Evolutionary conservation across 1,140 invertebrate species (phyloP), one percentile per base, ranked within the genome.

Genomic region (Acromyrmex echinatior): DNA sequence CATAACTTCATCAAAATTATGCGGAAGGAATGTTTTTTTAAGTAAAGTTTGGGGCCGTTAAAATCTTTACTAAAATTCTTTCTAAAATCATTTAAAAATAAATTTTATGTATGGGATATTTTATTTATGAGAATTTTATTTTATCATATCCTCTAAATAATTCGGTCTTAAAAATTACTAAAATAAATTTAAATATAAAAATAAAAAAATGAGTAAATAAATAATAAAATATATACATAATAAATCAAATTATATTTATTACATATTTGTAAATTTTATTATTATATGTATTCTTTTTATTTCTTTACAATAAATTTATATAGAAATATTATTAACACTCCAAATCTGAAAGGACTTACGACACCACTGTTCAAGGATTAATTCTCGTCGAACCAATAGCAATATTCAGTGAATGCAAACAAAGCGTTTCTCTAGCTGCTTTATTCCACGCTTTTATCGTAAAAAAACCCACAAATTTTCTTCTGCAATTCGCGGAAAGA

Each of bases 381-480:
- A 84, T 84, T 84, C 63, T 63, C 45, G 14, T 74, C 25, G 14
- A 74, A 53, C 70, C 74, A 74, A 60, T 53, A 56, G 65, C 66
- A 65, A n/a, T 73, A 49, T 73, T 73, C 39, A n/a, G 18, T 70
- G 18, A 74, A 58, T 56, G 25, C 28, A 73, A 82, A 73, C 16
- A 82, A 10, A 62, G 7, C 51, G n/a, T 60, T 74, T 62, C 0
- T n/a, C 35, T 35, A 9, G 18, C 2, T 51, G 39, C 68, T 82
- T 82, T 51, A 82, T 74, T 58, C 18, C 70, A 14, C 10, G 21
- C 4, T 80, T 39, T 74, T 6, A 74, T 51, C 68, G 56, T 45
- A 35, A 86, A 78, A 76, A 39, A 76, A 66, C 12, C 16, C 60
- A 45, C 71, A 3, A 86, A 86, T 62, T 86, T 86, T 79, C 82